Evolutionary conservation across 1,140 invertebrate species (phyloP).

Genomic region (Acromyrmex echinatior): DNA sequence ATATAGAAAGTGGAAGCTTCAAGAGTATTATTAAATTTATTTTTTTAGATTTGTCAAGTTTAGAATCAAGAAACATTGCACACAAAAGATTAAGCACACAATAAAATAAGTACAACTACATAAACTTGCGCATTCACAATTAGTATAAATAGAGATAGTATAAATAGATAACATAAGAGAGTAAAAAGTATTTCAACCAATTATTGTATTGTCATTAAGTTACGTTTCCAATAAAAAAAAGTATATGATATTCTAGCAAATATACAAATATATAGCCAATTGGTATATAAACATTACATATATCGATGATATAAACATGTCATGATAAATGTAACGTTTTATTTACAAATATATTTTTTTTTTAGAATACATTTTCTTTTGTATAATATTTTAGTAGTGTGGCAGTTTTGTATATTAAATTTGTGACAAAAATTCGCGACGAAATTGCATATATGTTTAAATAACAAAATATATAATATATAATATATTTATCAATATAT

Average conservation of each 20-base stretch:
- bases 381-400: neutral
- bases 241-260: neutral
- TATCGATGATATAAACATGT: neutral
- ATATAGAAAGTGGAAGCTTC: no score
- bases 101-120: conserved; percentile 15
- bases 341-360: neutral
- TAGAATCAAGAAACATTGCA: conserved; percentile 1
- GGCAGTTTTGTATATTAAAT: neutral
- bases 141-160: neutral
- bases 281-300: neutral
- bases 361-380: neutral
- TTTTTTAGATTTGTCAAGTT: conserved; percentile 14
- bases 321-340: neutral
- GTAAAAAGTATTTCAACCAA: conserved; percentile 7
- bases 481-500: neutral
- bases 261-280: conserved; percentile 6
- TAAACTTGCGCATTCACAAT: conserved; percentile 16
- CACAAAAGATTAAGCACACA: conserved; percentile 12
- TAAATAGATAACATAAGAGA: neutral
- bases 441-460: neutral
- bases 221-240: neutral
- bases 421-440: neutral
- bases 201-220: neutral
- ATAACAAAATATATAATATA: neutral
- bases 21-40: no score